Base-by-base conservation (phyloP, 2,113 vertebrate genomes). In the Vombatus ursinus region DNA sequence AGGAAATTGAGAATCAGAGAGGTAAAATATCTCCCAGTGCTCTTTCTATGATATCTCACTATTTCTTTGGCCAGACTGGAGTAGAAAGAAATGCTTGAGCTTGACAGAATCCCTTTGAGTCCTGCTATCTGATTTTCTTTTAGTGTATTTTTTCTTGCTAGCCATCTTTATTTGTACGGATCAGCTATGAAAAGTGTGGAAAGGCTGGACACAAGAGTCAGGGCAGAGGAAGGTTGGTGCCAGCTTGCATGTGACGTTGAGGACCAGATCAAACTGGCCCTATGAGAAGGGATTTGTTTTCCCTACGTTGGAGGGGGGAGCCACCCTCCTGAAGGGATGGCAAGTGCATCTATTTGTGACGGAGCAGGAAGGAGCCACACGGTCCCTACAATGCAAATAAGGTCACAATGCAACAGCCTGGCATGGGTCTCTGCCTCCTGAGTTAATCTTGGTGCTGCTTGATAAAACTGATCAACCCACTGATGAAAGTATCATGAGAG, bases 401-500 rank as follows among this genome's bases (percentile, higher is more conserved):
- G 57, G 68, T 44, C 19, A 44, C n/a, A n/a, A 77, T 44, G 68
- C n/a, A 84, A 22, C 14, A 44, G 7, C 68, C 19, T 84, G 68
- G 52, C 61, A 52, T 0, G n/a, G 14, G 37, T 92, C 97, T 91
- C 97, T 50, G 28, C 23, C n/a, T 49, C 0, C 91, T 92, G 49
- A 1, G 23, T 99, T 98, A 98, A 97, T 98, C 98, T 57, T 98
- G 98, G 98, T 99, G 99, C 94, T 99, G 99, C 98, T 99, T 99
- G 98, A 99, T 99, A 99, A 99, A 99, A 98, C 49, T 98, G 98
- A 99, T 99, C 94, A 99, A 99, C 37, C 99, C 99, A 0, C 99
- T 99, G 92, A 99, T 99, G 92, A 99, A 99, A 37, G 99, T 98
- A 97, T 99, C 99, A 0, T 99, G 99, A 89, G 99, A 99, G 68